Evolutionary conservation across 2,113 vertebrate species (phyloP), one percentile per base, ranked within the genome.

Genomic region (Galeopterus variegatus): DNA sequence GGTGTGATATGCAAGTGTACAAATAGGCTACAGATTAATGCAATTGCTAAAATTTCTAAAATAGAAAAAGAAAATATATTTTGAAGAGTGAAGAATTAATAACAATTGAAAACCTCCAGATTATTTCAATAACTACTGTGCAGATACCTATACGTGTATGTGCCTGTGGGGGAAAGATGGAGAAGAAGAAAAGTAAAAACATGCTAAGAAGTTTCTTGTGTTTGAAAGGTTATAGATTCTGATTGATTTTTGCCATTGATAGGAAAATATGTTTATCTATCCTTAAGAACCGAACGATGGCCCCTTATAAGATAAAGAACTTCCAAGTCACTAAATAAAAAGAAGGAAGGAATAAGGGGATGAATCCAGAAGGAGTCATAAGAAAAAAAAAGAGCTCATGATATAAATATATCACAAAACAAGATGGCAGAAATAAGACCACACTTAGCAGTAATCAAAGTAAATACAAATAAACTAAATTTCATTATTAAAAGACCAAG

Each of bases 311-410:
- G 64, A 67, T 21, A 79, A 1, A 92, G 60, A 93, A 86, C 36
- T 85, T 88, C 13, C 15, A 86, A 87, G 14, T 96, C 69, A 96
- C 64, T 96, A 86, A 73, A 89, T 50, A 77, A 94, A 94, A 89
- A 76, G 70, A 70, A 72, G 31, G 48, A 54, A 93, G n/a, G n/a
- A 67, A 64, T 19, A 62, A 62, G 69, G 10, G 45, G 84, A 94
- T 77, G 26, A 97, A 67, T 87, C 52, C 23, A 54, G 11, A 67
- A 84, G 73, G 67, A 23, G 10, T 82, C 28, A 23, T 62, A 67
- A 65, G 48, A 31, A 45, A 64, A 62, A 82, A 82, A 41, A 79
- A n/a, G 4, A 73, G 48, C 5, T 45, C 15, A 26, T 56, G 60
- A 92, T 65, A 92, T 65, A 85, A 93, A 86, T 82, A 80, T n/a